phyloP scores from a whole-genome alignment of 2,888 invertebrate genomes.

The Candidula unifasciata region DNA sequence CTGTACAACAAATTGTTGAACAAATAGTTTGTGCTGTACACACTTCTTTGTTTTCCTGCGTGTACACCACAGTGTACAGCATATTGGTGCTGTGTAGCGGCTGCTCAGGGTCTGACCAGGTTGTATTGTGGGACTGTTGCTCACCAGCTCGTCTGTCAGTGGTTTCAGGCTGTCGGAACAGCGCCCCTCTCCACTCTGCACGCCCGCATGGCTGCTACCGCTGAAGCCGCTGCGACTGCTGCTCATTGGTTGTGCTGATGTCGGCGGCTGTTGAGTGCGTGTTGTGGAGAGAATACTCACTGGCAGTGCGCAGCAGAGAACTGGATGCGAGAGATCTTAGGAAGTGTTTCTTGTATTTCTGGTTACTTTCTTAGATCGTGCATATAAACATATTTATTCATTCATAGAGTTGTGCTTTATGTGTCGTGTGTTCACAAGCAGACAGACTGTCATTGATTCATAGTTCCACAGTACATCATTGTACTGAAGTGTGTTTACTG shows the following conservation, averaged over 20 bases:
- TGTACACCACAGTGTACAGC: too few species aligned
- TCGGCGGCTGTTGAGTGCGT: conserved; percentile 18
- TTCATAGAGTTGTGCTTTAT: background rate
- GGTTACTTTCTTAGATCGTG: background rate
- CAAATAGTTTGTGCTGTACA: too few species aligned
- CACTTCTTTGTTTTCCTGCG: too few species aligned
- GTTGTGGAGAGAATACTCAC: conserved; percentile 15
- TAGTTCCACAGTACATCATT: too few species aligned
- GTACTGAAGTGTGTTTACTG: too few species aligned
- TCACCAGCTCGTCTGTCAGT: background rate
- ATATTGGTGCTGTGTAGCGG: too few species aligned
- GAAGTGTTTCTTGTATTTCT: background rate
- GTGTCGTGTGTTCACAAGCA: too few species aligned
- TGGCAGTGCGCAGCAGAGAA: background rate
- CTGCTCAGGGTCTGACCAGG: too few species aligned
- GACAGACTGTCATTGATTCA: too few species aligned
- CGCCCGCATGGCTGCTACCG: conserved; percentile 9
- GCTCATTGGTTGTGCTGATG: conserved; percentile 34
- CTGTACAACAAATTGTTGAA: too few species aligned
- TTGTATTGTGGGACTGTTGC: background rate
- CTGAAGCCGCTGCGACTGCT: background rate
- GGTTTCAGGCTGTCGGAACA: background rate
- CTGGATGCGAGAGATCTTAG: background rate
- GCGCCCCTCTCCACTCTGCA: background rate
- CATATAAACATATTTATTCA: background rate